Conservation (phyloP, 2,797 vertebrate species). For the Anniella stebbinsi region DNA sequence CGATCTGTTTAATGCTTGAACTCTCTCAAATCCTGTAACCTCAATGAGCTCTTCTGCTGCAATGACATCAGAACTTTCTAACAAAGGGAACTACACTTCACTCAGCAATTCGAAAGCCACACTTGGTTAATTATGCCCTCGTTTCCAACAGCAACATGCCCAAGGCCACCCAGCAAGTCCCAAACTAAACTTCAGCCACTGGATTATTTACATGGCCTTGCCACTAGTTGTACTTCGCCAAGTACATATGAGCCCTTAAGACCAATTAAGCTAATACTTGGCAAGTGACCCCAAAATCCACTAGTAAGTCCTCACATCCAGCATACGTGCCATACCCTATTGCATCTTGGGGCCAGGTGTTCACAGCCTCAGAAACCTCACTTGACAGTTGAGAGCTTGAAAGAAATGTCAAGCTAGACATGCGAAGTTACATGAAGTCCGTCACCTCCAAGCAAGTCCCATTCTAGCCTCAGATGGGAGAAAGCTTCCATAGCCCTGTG, state of each 20-base stretch:
- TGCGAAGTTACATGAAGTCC: not conserved
- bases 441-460: not conserved
- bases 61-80: conserved; percentile 6
- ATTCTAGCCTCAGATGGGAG: not conserved
- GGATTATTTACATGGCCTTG: not conserved
- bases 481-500: too few relatives aligned
- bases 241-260: not conserved
- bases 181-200: not conserved
- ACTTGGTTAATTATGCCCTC: not conserved
- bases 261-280: not conserved
- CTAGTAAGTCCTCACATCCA: not conserved
- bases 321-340: not conserved
- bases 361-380: not conserved
- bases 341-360: not conserved
- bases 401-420: too few relatives aligned
- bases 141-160: not conserved
- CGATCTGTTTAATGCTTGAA: conserved; percentile 14
- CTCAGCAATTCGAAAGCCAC: not conserved
- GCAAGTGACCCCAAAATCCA: not conserved
- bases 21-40: conserved; percentile 7
- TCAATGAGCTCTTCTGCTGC: not conserved
- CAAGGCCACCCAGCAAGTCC: not conserved
- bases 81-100: not conserved
- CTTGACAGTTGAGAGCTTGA: not conserved
- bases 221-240: not conserved